Conservation (phyloP, 2,113 vertebrate species). For the Eonycteris spelaea region DNA sequence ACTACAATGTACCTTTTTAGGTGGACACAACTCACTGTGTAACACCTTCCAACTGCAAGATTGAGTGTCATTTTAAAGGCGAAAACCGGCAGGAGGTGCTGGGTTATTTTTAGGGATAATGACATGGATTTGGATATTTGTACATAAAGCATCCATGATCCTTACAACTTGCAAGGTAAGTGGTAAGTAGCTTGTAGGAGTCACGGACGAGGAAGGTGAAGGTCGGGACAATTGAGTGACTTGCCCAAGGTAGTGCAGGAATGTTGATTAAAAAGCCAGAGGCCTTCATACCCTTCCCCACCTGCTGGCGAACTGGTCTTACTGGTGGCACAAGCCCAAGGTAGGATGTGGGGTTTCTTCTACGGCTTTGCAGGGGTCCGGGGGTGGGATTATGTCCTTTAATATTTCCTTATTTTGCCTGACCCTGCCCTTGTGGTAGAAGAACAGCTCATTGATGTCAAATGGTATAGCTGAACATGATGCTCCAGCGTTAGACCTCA, state of each 20-base stretch:
- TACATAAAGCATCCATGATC: neutral
- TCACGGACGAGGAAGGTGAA: neutral
- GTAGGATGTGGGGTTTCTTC: neutral
- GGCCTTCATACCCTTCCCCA: neutral
- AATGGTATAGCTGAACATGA: accelerated
- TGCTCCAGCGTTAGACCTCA: accelerated
- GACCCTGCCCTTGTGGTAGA: neutral
- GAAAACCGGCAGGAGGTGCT: neutral
- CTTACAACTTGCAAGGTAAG: neutral
- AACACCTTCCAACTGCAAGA: neutral
- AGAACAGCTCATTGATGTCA: neutral
- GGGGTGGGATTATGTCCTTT: neutral
- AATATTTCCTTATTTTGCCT: neutral
- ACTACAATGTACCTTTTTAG: neutral
- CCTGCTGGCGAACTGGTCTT: neutral
- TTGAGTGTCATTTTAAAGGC: neutral
- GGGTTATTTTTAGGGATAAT: neutral
- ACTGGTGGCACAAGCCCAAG: neutral
- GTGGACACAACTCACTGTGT: neutral
- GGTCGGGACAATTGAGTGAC: no score
- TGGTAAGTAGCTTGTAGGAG: neutral
- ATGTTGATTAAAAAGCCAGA: no score
- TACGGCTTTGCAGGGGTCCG: neutral
- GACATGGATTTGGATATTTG: neutral
- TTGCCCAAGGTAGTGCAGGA: neutral